phyloP scores from a whole-genome alignment of 2,888 invertebrate genomes.

The Thymelicus lineola region DNA sequence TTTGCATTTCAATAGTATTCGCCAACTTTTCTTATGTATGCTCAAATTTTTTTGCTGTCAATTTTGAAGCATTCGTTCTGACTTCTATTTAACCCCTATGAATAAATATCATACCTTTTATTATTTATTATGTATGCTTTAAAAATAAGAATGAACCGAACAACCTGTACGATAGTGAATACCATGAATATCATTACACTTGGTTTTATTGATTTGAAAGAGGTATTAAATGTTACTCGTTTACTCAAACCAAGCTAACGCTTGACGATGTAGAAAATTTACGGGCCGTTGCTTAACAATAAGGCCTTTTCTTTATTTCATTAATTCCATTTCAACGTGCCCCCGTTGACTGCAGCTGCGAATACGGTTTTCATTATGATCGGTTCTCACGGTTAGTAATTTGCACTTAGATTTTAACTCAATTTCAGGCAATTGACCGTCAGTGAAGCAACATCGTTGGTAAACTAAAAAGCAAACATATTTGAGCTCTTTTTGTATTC shows the following conservation, averaged over 20 bases:
- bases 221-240: not conserved
- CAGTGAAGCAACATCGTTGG: conserved; percentile 10
- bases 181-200: not conserved
- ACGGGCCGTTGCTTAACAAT: conserved; percentile 1
- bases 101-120: not conserved
- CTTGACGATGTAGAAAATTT: conserved; percentile 3
- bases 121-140: not conserved
- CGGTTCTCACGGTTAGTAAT: conserved; percentile 31
- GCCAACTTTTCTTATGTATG: not conserved
- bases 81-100: conserved; percentile 9
- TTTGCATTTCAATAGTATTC: not conserved
- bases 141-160: not conserved
- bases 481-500: conserved; percentile 9
- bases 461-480: conserved; percentile 16
- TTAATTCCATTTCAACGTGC: conserved; percentile 23
- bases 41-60: not conserved
- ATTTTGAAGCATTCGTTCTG: not conserved
- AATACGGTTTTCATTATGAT: conserved; percentile 24
- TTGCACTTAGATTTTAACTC: conserved; percentile 26
- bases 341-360: conserved; percentile 23
- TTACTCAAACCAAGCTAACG: not conserved
- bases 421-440: conserved; percentile 25
- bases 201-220: not conserved
- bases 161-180: not conserved
- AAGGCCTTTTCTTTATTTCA: conserved; percentile 15